Percentiles rank a stretch among this genome's conserved stretches.
Conservation (phyloP, 1,140 invertebrate species). For the Drosophila rhopaloa region DNA sequence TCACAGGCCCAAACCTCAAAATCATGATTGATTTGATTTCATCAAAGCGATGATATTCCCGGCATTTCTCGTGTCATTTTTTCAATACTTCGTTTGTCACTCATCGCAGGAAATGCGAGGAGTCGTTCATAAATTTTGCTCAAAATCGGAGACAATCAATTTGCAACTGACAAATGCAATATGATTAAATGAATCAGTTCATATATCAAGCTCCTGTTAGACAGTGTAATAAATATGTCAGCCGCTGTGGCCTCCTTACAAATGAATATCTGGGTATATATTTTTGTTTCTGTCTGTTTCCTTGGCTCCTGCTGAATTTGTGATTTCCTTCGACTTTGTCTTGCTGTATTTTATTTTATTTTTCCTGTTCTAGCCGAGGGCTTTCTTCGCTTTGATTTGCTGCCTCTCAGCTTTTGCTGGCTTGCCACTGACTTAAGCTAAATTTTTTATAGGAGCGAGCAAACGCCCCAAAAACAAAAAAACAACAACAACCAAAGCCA, state of each 20-base stretch:
- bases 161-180: constrained; percentile 42
- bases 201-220: constrained; percentile 46
- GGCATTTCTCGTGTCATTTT: constrained; percentile 34
- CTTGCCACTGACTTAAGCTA: constrained; percentile 55
- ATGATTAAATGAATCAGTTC: constrained; percentile 49
- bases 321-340: constrained; percentile 30
- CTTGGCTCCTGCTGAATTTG: constrained; percentile 37
- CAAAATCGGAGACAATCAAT: constrained; percentile 40
- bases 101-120: not conserved
- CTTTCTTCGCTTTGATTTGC: constrained; percentile 56
- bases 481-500: constrained; percentile 10
- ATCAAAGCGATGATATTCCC: constrained; percentile 29
- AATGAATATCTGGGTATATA: constrained; percentile 12
- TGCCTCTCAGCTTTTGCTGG: constrained; percentile 14
- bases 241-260: constrained; percentile 10
- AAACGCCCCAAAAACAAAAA: constrained; percentile 1
- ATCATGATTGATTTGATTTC: constrained; percentile 51
- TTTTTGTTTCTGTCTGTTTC: constrained; percentile 23
- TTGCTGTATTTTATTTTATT: constrained; percentile 3
- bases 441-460: constrained; percentile 38
- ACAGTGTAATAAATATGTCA: constrained; percentile 65
- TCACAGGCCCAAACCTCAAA: not conserved
- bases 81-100: constrained; percentile 13
- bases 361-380: not conserved
- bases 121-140: constrained; percentile 11